Evolutionary conservation across 2,797 vertebrate species (phyloP).

Genomic region (Oreochromis mossambicus): DNA sequence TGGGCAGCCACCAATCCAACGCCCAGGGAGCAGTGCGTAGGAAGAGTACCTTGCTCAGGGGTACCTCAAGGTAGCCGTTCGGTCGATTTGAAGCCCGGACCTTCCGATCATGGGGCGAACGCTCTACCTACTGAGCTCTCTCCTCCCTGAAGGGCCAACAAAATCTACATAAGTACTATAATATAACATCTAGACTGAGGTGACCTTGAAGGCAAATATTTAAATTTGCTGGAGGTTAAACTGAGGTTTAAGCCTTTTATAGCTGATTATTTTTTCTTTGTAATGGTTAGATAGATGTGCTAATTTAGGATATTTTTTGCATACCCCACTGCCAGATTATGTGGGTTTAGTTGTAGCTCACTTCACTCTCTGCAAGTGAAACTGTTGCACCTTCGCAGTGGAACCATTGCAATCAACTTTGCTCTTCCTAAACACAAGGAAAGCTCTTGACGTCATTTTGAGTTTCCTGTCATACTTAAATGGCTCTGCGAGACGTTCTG

Average conservation of each 20-base stretch:
- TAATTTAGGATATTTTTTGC: background rate
- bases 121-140: background rate
- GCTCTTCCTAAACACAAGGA: background rate
- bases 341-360: background rate
- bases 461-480: background rate
- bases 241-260: too few species aligned
- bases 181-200: background rate
- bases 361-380: background rate
- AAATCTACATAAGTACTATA: background rate
- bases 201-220: background rate
- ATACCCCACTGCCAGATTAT: background rate
- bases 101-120: background rate
- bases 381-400: background rate
- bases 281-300: background rate
- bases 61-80: background rate
- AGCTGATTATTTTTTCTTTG: background rate
- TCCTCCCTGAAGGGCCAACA: background rate
- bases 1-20: background rate
- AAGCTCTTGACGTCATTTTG: background rate
- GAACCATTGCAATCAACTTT: background rate
- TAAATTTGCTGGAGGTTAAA: background rate
- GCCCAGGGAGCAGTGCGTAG: background rate
- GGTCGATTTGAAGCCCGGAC: rapidly evolving
- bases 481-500: background rate
- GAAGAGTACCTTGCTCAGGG: background rate